phyloP scores from a whole-genome alignment of 2,113 vertebrate species.

The Trematomus loennbergii region DNA sequence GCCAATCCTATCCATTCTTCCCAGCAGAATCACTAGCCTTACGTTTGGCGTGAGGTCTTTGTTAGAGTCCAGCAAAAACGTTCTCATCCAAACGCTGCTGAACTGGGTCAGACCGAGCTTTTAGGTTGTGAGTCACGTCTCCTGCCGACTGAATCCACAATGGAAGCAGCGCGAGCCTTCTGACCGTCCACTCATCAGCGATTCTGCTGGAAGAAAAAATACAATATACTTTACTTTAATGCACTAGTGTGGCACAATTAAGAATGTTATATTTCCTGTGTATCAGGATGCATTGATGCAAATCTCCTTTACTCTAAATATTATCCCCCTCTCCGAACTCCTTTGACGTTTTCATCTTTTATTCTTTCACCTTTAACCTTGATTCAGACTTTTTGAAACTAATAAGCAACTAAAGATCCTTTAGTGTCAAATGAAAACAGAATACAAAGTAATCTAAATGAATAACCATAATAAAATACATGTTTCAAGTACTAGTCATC shows the following conservation, averaged over 20 bases:
- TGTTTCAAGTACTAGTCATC: neutral
- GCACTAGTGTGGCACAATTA: neutral
- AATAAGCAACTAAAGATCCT: neutral
- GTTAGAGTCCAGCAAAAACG: neutral
- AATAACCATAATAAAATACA: neutral
- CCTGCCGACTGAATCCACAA: conserved; percentile 1
- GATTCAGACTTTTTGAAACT: neutral
- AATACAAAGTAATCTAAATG: neutral
- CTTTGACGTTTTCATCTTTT: neutral
- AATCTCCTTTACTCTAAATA: too few relatives aligned
- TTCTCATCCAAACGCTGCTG: conserved; percentile 14
- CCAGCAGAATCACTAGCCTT: conserved; percentile 3
- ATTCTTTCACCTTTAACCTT: neutral
- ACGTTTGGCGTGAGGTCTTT: neutral
- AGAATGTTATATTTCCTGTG: too few relatives aligned
- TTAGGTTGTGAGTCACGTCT: neutral
- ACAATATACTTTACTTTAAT: conserved; percentile 7
- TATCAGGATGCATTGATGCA: too few relatives aligned
- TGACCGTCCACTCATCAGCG: neutral
- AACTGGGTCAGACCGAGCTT: neutral
- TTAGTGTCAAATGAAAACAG: neutral
- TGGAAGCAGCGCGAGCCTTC: conserved; percentile 1
- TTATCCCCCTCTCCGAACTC: too few relatives aligned
- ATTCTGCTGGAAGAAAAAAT: conserved; percentile 9
- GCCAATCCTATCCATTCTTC: neutral